These are phyloP conservation scores for Cheilosia urbana DNA, from an alignment of 2,888 invertebrate genomes.

Conservation along the genomic window DNA sequence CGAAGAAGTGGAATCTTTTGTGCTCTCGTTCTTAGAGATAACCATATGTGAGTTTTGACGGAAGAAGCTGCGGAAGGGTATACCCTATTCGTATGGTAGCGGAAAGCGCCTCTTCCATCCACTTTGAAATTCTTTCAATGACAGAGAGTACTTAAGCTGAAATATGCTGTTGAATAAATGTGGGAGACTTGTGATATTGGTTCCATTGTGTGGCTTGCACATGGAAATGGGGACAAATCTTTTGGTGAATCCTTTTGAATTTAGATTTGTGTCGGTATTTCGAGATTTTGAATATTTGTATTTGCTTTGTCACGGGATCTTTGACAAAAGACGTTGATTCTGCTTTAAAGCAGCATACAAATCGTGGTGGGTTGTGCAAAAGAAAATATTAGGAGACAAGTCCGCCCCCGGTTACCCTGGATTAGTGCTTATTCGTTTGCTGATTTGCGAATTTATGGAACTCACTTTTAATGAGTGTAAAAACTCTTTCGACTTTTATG, in stretches of 20 bases:
- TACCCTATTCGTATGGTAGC: not conserved
- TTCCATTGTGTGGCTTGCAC: slow-evolving; percentile 17
- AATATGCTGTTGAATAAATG: slow-evolving; percentile 27
- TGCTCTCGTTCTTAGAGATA: slow-evolving; percentile 15
- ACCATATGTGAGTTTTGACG: not conserved
- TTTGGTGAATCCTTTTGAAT: slow-evolving; percentile 9
- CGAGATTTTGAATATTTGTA: slow-evolving; percentile 8
- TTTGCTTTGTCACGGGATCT: not conserved
- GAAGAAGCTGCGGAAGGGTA: no score
- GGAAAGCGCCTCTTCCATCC: slow-evolving; percentile 32
- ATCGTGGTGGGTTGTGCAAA: no score
- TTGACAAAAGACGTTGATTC: no score
- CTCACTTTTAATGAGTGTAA: no score
- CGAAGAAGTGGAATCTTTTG: not conserved
- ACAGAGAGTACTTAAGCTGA: slow-evolving; percentile 36
- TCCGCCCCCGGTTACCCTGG: no score
- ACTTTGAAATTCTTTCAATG: slow-evolving; percentile 41
- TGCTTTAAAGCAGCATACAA: no score
- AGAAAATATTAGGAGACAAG: no score
- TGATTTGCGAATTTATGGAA: no score
- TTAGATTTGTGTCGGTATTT: not conserved
- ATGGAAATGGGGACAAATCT: slow-evolving; percentile 5
- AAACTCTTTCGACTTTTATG: no score
- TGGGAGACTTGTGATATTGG: slow-evolving; percentile 16
- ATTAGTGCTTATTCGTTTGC: no score